A percentile compares a stretch with the other conserved stretches of the same genome.
These are phyloP conservation scores for Ciconia nigra DNA, from an alignment of 2,797 vertebrate species.

Conservation along the genomic window DNA sequence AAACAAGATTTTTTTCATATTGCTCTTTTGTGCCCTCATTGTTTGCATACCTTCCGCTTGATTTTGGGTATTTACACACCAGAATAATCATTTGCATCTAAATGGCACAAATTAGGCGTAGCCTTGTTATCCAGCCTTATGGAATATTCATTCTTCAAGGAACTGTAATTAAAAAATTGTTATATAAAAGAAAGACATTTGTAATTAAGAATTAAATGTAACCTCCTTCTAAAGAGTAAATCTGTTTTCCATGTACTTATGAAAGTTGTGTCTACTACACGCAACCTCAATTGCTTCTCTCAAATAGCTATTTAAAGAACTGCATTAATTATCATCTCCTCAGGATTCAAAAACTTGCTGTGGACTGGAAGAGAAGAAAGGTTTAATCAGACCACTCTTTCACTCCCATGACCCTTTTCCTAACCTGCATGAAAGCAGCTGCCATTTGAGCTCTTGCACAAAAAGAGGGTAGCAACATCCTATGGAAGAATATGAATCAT, in stretches of 20 bases:
- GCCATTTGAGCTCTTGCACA: not conserved
- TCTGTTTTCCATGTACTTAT: not conserved
- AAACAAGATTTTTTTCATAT: not conserved
- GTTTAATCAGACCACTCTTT: not conserved
- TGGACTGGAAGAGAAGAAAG: not conserved
- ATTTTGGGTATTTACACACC: not conserved
- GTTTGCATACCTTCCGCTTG: not conserved
- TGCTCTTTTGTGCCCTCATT: not conserved
- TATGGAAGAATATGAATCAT: not conserved
- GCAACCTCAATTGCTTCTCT: not conserved
- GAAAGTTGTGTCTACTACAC: not conserved
- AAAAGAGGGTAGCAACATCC: not conserved
- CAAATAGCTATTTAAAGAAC: not conserved
- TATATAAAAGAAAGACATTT: not conserved
- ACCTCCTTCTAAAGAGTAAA: not conserved
- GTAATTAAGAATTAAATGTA: not conserved
- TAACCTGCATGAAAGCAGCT: not conserved
- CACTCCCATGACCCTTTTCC: not conserved
- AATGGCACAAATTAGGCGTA: not conserved
- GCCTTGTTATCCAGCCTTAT: not conserved
- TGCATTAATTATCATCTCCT: not conserved
- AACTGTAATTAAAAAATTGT: not conserved
- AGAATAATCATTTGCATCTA: not conserved
- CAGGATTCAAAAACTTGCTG: not conserved
- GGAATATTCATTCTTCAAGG: not conserved